Conservation (phyloP, 2,888 invertebrate species). For the Amblyjoppa fuscipennis region DNA sequence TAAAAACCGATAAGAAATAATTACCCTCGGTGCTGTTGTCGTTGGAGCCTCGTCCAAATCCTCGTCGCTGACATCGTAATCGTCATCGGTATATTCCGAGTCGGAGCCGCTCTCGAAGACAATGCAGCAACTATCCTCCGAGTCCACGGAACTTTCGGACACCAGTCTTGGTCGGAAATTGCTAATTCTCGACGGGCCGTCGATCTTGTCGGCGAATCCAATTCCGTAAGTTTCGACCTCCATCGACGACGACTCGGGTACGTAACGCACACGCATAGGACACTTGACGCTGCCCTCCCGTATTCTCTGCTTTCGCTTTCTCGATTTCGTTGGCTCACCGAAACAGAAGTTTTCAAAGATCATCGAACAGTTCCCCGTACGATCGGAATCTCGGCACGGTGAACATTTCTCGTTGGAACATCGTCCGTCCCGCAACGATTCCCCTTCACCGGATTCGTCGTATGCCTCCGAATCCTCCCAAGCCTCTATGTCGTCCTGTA, state of each 20-base stretch:
- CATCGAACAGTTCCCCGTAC: constrained; percentile 22
- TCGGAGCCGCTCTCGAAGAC: constrained; percentile 77
- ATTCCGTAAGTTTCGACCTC: constrained; percentile 41
- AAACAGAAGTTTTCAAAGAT: constrained; percentile 65
- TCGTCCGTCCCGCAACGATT: constrained; percentile 6
- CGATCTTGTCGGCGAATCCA: constrained; percentile 14
- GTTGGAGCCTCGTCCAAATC: constrained; percentile 41
- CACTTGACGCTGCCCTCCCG: constrained; percentile 49
- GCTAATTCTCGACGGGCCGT: constrained; percentile 40
- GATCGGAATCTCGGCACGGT: constrained; percentile 7
- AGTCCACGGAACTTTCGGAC: constrained; percentile 80
- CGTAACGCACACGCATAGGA: constrained; percentile 68
- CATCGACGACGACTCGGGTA: constrained; percentile 66
- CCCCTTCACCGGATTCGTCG: constrained; percentile 61
- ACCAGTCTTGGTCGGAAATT: constrained; percentile 69
- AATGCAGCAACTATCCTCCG: constrained; percentile 80
- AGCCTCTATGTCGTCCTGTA: constrained; percentile 70
- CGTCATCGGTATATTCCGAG: constrained; percentile 63
- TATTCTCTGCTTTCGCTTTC: constrained; percentile 61
- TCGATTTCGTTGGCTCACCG: constrained; percentile 66
- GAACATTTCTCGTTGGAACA: background rate
- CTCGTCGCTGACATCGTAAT: constrained; percentile 58
- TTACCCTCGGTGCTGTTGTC: constrained; percentile 47
- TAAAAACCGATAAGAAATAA: background rate
- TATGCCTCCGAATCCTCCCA: constrained; percentile 53